Evolutionary conservation across 2,888 invertebrate species (phyloP), one percentile per base, ranked within the genome.

Genomic region (Cephus nigrinus): DNA sequence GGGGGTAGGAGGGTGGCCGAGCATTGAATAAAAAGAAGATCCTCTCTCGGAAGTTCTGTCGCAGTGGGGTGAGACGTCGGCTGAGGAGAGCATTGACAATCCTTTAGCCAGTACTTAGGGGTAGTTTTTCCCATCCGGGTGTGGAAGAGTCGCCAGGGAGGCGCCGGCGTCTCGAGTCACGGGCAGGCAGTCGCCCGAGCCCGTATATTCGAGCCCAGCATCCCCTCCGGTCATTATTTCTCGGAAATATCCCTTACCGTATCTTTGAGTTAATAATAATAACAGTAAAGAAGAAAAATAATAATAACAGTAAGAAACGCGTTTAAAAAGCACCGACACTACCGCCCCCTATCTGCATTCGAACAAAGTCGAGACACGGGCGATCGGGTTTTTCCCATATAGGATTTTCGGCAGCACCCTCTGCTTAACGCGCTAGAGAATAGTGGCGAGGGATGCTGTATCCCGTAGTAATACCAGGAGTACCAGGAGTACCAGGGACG

Each of bases 41-140:
- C 71, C 75, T 80, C 81, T 82, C 80, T 81, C 77, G 82, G 81
- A 83, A 86, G 79, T 85, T 84, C 82, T 82, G 81, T 84, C 82
- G 82, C 78, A 78, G 78, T 77, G 73, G 79, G 77, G 80, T 83
- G 76, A 76, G 69, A 75, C 79, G 73, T 68, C 73, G 76, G 76
- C 69, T 79, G 83, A 83, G 55, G 81, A 82, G 79, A 81, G 82
- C 85, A 88, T 88, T 86, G 87, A 86, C 87, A 86, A 88, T 88
- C 85, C 85, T 87, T 87, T 88, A 84, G 84, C 82, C 82, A 83
- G 82, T 84, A 86, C 87, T 88, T 86, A 86, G 82, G 83, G 80
- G 82, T 83, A 82, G 83, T 85, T 85, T 86, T 86, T 82, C 79
- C 34, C 68, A 34, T 74, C 74, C 40, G 34, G 78, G 40, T 31